Base-by-base conservation (phyloP, 2,113 vertebrate genomes). In the Dolichallabes microphthalmus region DNA sequence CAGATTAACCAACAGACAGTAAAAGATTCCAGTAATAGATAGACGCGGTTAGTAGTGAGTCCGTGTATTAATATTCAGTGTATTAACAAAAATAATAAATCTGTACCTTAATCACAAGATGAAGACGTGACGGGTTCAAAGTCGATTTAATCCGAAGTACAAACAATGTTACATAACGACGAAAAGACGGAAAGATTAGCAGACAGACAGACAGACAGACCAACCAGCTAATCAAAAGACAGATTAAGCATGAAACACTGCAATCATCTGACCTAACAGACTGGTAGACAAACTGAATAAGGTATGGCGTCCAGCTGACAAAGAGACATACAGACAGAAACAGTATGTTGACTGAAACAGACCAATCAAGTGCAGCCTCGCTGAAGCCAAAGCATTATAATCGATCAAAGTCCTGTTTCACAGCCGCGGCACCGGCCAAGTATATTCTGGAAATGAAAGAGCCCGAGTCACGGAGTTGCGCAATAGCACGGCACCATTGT, bases 361-460 rank as follows among this genome's bases (percentile, higher is more conserved):
- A 61, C 27, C 30, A 2, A n/a, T 25, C 2, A 15, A 82, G 55
- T 84, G 57, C 57, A 74, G 14, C 57, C 80, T 83, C 66, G 27
- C 4, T 80, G 76, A 86, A 84, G 76, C 76, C n/a, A 0, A 14
- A 6, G 17, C 17, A 50, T n/a, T 32, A 35, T 27, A 79, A 80
- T 45, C 58, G 75, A 86, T 30, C 55, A 64, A 60, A 57, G 8
- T 25, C 45, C 61, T 86, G 52, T 73, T 63, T 45, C 35, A 45
- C 55, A 45, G 25, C 73, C 17, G 60, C 27, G 60, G 80, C 79
- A 82, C 58, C 22, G 20, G 52, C 50, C 52, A 76, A 77, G 63
- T 55, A 60, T 15, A n/a, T 61, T 74, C 84, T 86, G 80, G 75
- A 88, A 84, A 86, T 80, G 55, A 88, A 61, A 75, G 55, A 86